Evolutionary conservation across 2,888 invertebrate species (phyloP).

Genomic region (Isoperla grammatica): DNA sequence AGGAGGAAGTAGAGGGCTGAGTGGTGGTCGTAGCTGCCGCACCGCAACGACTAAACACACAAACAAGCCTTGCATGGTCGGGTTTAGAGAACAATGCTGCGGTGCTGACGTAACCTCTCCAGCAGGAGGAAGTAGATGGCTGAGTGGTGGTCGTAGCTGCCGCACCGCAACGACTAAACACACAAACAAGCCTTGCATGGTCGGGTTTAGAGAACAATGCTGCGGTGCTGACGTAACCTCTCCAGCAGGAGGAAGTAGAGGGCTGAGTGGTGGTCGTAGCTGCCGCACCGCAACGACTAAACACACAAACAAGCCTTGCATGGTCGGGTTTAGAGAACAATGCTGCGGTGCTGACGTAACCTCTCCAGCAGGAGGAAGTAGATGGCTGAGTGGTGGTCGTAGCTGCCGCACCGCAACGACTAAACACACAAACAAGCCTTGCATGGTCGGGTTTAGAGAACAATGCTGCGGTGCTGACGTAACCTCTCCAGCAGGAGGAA

Average conservation of each 20-base stretch:
- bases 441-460: too few relatives aligned
- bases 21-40: constrained; percentile 89
- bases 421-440: constrained; percentile 44
- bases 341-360: constrained; percentile 49
- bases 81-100: too few relatives aligned
- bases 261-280: constrained; percentile 92
- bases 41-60: constrained; percentile 60
- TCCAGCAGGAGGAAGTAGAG: constrained; percentile 88
- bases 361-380: constrained; percentile 84
- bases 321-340: too few relatives aligned
- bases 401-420: constrained; percentile 76
- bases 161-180: constrained; percentile 66
- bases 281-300: constrained; percentile 71
- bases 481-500: constrained; percentile 78
- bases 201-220: too few relatives aligned
- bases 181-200: too few relatives aligned
- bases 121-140: constrained; percentile 88
- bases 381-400: constrained; percentile 93
- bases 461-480: constrained; percentile 43
- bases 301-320: constrained; percentile 38
- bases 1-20: constrained; percentile 90
- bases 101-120: constrained; percentile 60
- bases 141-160: constrained; percentile 91
- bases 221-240: constrained; percentile 52
- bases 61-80: too few relatives aligned